Base-by-base conservation (phyloP, 2,797 vertebrate genomes). In the Phylloscopus collybita region DNA sequence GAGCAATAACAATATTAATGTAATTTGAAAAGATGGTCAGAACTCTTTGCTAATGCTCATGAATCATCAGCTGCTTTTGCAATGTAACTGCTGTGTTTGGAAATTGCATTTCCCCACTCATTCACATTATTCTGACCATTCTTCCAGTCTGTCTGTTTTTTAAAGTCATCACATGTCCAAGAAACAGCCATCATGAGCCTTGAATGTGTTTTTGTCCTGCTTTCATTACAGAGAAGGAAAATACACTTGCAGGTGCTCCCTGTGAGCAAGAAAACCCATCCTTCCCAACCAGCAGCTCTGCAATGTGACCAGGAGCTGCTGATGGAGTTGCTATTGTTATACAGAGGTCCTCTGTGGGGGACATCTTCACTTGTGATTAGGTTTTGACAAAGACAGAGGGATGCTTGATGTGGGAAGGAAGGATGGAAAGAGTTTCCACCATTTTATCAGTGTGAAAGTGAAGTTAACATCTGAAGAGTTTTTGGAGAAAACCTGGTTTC, bases 311-410 rank as follows among this genome's bases (percentile, higher is more conserved):
- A 92, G 20, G 62, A 97, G 89, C 72, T 91, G 86, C 92, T 93
- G 93, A 94, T 96, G 96, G 93, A 97, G 97, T 95, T 97, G 92
- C 97, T 97, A 81, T 93, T 67, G 73, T 97, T 97, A 97, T 97
- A 94, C 57, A 97, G 90, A 97, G 91, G 96, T 95, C 95, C 91
- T 93, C 96, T 91, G 93, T 95, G 79, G 96, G 96, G 97, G 82
- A 97, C 95, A 96, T 97, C 97, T 97, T 98, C 97, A 95, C 97
- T 97, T 96, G 93, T 98, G 97, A 98, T 97, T 97, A 96, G 97
- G 95, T 97, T 98, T 97, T 97, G 97, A 98, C 96, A 97, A 96
- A 94, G 82, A 94, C 54, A 65, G 95, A 97, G 94, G 97, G 95
- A 97, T 57, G 78, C 80, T 97, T 96, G 97, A 93, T 96, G 92